phyloP scores from a whole-genome alignment of 1,140 invertebrate genomes.

The Drosophila sechellia region DNA sequence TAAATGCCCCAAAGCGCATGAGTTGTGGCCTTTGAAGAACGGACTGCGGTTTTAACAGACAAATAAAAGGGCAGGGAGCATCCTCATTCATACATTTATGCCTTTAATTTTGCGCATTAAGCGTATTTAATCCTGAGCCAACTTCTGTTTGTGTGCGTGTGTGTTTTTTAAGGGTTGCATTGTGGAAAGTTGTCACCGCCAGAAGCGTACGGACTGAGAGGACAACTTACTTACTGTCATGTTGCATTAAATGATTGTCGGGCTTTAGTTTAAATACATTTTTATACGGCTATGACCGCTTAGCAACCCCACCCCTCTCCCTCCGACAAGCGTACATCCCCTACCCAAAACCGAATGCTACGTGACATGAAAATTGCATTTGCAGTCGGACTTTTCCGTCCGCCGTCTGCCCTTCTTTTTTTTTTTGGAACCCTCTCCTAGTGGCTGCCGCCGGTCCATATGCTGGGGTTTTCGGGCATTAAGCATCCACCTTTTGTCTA shows the following conservation, averaged over 20 bases:
- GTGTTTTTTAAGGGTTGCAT: slow-evolving; percentile 45
- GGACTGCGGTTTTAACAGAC: slow-evolving; percentile 14
- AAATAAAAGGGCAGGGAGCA: slow-evolving; percentile 7
- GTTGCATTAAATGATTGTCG: slow-evolving; percentile 78
- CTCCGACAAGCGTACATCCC: neutral
- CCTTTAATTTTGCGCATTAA: slow-evolving; percentile 81
- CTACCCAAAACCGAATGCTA: slow-evolving; percentile 57
- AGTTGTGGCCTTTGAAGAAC: slow-evolving; percentile 69
- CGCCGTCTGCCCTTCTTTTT: slow-evolving; percentile 5
- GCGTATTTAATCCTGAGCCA: slow-evolving; percentile 75
- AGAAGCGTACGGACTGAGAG: slow-evolving; percentile 19
- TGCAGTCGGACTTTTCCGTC: slow-evolving; percentile 54
- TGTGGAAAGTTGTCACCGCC: slow-evolving; percentile 63
- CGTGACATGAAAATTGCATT: slow-evolving; percentile 83
- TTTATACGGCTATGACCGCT: slow-evolving; percentile 65
- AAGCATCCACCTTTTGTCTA: slow-evolving; percentile 72
- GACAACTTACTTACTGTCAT: slow-evolving; percentile 72
- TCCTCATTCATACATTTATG: slow-evolving; percentile 63
- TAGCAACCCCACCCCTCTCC: slow-evolving; percentile 32
- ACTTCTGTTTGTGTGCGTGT: slow-evolving; percentile 35
- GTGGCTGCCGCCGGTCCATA: slow-evolving; percentile 59
- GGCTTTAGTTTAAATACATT: slow-evolving; percentile 70
- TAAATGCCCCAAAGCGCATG: slow-evolving; percentile 70
- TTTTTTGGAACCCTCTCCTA: slow-evolving; percentile 32
- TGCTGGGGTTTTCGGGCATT: slow-evolving; percentile 62